Conservation (phyloP, 2,113 vertebrate genomes). For the Cynocephalus volans region DNA sequence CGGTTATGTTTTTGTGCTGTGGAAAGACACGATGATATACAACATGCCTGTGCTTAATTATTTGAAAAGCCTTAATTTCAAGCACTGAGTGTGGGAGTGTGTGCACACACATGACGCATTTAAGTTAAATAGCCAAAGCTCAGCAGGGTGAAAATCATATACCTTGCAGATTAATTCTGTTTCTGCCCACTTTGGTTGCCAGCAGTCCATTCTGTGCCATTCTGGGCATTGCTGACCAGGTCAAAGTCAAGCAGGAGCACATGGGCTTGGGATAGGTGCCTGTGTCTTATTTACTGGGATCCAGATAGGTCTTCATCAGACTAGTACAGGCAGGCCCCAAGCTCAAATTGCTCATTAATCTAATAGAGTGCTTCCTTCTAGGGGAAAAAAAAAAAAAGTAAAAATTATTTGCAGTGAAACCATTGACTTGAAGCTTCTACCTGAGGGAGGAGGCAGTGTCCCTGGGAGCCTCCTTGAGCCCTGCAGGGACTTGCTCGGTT, state of each 20-base stretch:
- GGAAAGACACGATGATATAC: background rate
- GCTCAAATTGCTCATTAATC: background rate
- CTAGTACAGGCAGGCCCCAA: background rate
- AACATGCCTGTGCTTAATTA: background rate
- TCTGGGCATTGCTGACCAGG: background rate
- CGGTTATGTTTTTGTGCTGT: too few relatives aligned
- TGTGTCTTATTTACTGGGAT: background rate
- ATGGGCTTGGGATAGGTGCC: background rate
- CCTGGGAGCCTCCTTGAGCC: background rate
- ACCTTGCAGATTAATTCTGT: background rate
- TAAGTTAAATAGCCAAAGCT: background rate
- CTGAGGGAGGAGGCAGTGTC: background rate
- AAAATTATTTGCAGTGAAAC: slow-evolving; percentile 39
- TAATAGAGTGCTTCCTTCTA: slow-evolving; percentile 32
- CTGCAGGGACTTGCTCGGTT: background rate
- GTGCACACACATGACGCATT: background rate
- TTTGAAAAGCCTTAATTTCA: slow-evolving; percentile 47
- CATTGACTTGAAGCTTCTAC: background rate
- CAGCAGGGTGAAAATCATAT: background rate
- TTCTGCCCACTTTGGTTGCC: background rate
- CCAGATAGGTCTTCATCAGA: background rate
- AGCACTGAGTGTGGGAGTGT: background rate
- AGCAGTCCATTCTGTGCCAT: background rate
- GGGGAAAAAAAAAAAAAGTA: background rate
- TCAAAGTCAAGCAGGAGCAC: background rate